Evolutionary conservation across 2,113 vertebrate genomes (phyloP), one percentile per base, ranked within the genome.

Genomic region (Poeciliopsis occidentalis): DNA sequence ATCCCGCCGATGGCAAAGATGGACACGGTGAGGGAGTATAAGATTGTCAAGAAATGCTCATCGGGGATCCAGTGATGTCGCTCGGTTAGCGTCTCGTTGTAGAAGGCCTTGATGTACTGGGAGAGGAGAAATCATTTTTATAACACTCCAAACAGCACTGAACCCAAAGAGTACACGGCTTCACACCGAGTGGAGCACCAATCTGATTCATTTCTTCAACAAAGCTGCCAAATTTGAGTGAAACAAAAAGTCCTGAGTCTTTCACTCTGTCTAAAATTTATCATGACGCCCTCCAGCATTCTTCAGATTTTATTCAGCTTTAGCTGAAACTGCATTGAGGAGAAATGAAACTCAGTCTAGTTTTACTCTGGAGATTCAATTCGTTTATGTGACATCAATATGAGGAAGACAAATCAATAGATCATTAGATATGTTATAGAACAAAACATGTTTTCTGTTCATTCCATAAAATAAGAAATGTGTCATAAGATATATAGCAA

Each of bases 31-130:
- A 96, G 76, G 5, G 96, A 95, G 62, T 97, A 97, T 60, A 97
- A 64, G 66, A 97, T 37, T 0, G 95, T 97, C 66, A 97, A 89
- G 37, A 71, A 37, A 4, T 89, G 70, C 0, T 91, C 82, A 12
- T 80, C 80, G 57, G 94, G 83, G 51, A 79, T 79, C 0, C 83
- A 91, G 5, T 93, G 90, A 0, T 93, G 95, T 0, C 87, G 85
- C 64, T 71, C 90, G 63, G 86, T 30, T 81, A 95, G 90, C 0
- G 96, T 95, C 80, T 91, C 31, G 0, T 97, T 97, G 92, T 96
- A 98, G 92, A 98, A 98, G 73, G 88, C 84, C 90, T 97, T 97
- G 71, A 98, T 97, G 85, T 96, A 93, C 97, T 98, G 91, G 0
- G 22, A 67, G 62, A 66, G 47, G 32, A 66, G 47, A 78, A 13